Conservation (phyloP, 2,113 vertebrate genomes). For the Junco hyemalis region DNA sequence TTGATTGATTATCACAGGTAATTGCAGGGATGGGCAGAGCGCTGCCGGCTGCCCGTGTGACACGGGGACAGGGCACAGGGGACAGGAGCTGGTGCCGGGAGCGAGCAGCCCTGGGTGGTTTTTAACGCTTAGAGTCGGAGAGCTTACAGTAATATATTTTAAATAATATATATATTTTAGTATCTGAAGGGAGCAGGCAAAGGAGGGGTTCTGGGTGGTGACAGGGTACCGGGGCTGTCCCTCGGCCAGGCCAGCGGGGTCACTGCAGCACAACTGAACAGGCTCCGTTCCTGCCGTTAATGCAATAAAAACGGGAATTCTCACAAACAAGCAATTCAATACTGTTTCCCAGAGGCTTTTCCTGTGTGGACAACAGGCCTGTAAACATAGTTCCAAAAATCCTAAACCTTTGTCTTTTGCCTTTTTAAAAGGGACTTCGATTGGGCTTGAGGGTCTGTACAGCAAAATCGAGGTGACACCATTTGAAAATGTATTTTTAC, state of each 20-base stretch:
- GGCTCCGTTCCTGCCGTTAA: constrained; percentile 42
- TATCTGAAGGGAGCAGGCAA: constrained; percentile 59
- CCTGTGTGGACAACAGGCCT: constrained; percentile 52
- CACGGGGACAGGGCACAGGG: neutral
- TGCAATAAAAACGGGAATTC: constrained; percentile 74
- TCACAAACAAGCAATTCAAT: constrained; percentile 49
- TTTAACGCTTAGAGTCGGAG: constrained; percentile 66
- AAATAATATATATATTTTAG: constrained; percentile 86
- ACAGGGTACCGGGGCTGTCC: constrained; percentile 55
- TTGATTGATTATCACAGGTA: neutral
- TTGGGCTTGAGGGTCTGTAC: constrained; percentile 79
- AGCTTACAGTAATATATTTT: constrained; percentile 85
- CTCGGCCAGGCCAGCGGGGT: constrained; percentile 48
- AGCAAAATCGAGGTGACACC: constrained; percentile 73
- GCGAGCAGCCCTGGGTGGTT: neutral
- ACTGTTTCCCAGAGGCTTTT: constrained; percentile 55
- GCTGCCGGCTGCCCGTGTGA: neutral
- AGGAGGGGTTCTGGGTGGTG: constrained; percentile 43
- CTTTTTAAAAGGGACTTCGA: constrained; percentile 77
- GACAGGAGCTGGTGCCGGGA: neutral
- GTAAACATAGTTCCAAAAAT: constrained; percentile 58
- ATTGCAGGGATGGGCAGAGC: neutral
- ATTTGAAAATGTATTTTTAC: constrained; percentile 85
- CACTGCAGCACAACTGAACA: constrained; percentile 35
- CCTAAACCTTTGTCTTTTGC: constrained; percentile 70